These are phyloP conservation scores for Lithophane socia DNA, from an alignment of 2,888 invertebrate genomes.

Conservation along the genomic window DNA sequence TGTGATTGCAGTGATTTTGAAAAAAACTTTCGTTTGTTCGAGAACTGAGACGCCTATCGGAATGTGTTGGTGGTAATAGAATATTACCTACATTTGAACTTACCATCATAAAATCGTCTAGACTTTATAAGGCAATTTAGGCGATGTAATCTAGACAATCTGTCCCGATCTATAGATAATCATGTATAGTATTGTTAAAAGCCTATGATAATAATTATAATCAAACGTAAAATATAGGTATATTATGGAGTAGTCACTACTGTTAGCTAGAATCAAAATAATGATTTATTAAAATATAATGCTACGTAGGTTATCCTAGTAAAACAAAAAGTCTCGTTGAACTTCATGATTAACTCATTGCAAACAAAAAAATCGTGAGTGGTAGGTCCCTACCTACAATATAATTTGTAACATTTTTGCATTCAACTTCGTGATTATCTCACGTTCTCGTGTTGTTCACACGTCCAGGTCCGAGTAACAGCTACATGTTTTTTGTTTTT, in stretches of 20 bases:
- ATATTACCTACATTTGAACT: neutral
- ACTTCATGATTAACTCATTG: constrained; percentile 36
- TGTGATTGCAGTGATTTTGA: constrained; percentile 54
- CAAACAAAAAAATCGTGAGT: constrained; percentile 42
- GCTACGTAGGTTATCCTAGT: neutral
- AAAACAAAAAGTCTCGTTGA: constrained; percentile 16
- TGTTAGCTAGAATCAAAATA: neutral
- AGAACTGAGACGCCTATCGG: neutral
- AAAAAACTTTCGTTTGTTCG: constrained; percentile 25
- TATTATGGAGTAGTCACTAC: neutral
- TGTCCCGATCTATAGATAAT: neutral
- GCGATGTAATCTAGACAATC: no score
- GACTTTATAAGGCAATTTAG: neutral
- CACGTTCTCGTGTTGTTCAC: constrained; percentile 61
- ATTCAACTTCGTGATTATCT: constrained; percentile 60
- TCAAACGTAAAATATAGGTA: neutral
- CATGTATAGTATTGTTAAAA: constrained; percentile 12
- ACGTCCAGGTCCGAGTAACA: constrained; percentile 50
- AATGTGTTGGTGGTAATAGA: neutral
- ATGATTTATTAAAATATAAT: neutral
- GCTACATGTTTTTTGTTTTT: constrained; percentile 31
- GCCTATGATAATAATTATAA: neutral
- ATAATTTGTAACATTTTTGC: constrained; percentile 58
- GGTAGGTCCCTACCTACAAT: constrained; percentile 12
- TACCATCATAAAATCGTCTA: neutral